These are phyloP conservation scores for Balearica regulorum DNA, from an alignment of 2,797 vertebrate species.

Conservation along the genomic window DNA sequence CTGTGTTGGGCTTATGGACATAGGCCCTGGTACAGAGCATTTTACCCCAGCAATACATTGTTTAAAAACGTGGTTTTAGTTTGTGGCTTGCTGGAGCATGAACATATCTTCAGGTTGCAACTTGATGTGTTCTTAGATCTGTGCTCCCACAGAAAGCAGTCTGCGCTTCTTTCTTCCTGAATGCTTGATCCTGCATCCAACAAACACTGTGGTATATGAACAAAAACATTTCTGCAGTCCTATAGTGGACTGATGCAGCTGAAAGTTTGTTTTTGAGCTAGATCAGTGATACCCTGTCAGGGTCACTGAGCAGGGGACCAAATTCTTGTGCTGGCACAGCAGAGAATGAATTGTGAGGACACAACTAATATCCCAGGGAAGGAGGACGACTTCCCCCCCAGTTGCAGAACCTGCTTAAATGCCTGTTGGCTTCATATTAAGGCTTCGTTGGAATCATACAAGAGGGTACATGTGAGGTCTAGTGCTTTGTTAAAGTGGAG, in stretches of 20 bases:
- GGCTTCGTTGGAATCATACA: neutral
- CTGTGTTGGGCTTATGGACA: neutral
- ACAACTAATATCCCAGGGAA: neutral
- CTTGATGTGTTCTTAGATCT: neutral
- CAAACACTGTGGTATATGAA: neutral
- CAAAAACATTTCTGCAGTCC: neutral
- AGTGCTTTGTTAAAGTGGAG: neutral
- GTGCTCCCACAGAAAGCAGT: neutral
- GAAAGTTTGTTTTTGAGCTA: neutral
- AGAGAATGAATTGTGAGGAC: neutral
- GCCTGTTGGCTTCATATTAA: neutral
- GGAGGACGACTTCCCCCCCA: neutral
- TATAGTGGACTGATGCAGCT: neutral
- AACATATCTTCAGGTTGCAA: neutral
- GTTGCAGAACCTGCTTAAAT: neutral
- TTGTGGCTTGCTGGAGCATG: neutral
- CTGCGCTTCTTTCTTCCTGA: neutral
- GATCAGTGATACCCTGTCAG: neutral
- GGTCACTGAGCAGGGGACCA: neutral
- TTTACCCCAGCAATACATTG: neutral
- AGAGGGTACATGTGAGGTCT: neutral
- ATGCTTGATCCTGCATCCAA: neutral
- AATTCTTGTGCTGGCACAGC: neutral
- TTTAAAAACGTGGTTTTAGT: neutral
- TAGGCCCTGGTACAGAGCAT: neutral